Evolutionary conservation across 2,888 invertebrate genomes (phyloP).

Genomic region (Lepas anatifera): DNA sequence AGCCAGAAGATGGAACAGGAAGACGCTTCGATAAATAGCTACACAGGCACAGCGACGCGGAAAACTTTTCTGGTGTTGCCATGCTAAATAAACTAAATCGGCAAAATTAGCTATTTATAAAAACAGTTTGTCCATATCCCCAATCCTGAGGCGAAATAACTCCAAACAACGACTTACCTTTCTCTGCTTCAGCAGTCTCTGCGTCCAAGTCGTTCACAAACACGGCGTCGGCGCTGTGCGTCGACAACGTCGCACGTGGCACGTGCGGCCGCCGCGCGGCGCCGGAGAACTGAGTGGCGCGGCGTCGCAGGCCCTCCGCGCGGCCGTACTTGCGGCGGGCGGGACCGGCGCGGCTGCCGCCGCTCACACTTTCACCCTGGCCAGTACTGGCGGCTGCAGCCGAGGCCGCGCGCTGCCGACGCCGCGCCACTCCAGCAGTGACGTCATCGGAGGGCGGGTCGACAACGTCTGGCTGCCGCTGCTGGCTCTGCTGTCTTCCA

Average conservation of each 20-base stretch:
- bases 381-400: background rate
- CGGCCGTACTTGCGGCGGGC: background rate
- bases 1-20: too few relatives aligned
- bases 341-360: background rate
- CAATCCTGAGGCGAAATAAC: too few relatives aligned
- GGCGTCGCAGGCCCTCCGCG: background rate
- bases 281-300: background rate
- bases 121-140: too few relatives aligned
- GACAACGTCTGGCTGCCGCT: background rate
- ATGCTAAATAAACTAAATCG: too few relatives aligned
- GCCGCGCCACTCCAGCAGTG: background rate
- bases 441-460: background rate
- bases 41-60: too few relatives aligned
- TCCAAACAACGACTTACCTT: background rate
- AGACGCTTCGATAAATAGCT: too few relatives aligned
- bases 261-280: background rate
- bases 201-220: background rate
- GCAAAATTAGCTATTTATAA: too few relatives aligned
- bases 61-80: too few relatives aligned
- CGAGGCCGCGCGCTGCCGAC: background rate
- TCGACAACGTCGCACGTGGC: background rate
- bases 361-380: constrained; percentile 1
- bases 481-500: too few relatives aligned
- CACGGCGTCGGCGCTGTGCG: background rate
- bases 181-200: background rate